Base-by-base conservation (phyloP, 2,113 vertebrate genomes). In the Pelobates fuscus region DNA sequence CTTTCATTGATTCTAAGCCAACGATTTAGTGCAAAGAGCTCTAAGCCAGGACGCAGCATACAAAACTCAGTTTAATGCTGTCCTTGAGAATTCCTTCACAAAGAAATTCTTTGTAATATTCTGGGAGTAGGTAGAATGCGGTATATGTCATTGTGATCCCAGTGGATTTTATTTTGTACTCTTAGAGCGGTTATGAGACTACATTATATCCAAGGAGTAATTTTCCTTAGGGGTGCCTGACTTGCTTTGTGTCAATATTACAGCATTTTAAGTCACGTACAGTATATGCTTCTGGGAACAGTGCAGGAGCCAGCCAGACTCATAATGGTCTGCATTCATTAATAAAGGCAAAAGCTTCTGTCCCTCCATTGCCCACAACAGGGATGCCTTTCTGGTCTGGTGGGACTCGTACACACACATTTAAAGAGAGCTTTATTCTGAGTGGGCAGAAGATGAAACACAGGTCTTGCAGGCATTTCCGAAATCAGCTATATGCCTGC, bases 261-360 rank as follows among this genome's bases (percentile, higher is more conserved):
- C 95, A 96, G 95, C 94, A 98, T 98, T 97, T 97, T 96, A 95
- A 98, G 96, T 98, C 96, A 96, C 95, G 95, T 96, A 96, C 95
- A 91, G 93, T 95, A 93, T 94, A 93, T 95, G 95, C 95, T 95
- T 95, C 93, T 95, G 95, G 95, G 95, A 97, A 92, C 90, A 90
- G 89, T 88, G 89, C 90, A 95, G 95, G 95, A 98, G 95, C 94
- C 93, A 92, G 94, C 92, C 94, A 97, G 96, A 96, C 95, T 96
- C 94, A 93, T 97, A 97, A 98, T 98, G 95, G 95, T 93, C 96
- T 93, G 94, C 94, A 96, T 98, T 98, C 95, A 97, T 98, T 98
- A 98, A 97, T 95, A 96, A 91, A 96, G 94, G 94, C 95, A 95
- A 94, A 92, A 88, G 93, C 92, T 94, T 93, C 94, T 95, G 94